These are phyloP conservation scores for Notamacropus eugenii DNA, from an alignment of 2,797 vertebrate genomes.

Conservation along the genomic window DNA sequence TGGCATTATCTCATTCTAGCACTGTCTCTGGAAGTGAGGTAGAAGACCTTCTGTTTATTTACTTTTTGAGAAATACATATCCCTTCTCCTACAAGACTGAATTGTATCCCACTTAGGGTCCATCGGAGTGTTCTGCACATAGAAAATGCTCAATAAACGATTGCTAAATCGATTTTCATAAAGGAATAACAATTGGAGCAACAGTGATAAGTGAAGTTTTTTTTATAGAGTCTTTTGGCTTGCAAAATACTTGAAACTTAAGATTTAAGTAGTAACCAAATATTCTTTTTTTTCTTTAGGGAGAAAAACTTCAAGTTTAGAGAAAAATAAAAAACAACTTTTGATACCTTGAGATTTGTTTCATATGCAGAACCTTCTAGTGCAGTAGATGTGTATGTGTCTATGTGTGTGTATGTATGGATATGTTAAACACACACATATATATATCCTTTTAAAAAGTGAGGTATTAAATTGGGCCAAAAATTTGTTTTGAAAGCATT, in stretches of 20 bases:
- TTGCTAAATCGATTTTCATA: not conserved
- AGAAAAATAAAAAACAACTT: not conserved
- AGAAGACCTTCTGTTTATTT: not conserved
- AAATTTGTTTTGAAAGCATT: not conserved
- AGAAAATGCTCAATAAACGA: not conserved
- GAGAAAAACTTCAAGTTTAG: not conserved
- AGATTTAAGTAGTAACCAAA: not conserved
- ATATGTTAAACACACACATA: not conserved
- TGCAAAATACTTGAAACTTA: slow-evolving; percentile 31
- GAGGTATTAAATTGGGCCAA: too few species aligned
- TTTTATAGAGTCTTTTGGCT: not conserved
- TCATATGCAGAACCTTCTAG: not conserved
- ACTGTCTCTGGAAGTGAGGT: too few species aligned
- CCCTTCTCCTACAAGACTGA: not conserved
- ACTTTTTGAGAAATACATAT: not conserved
- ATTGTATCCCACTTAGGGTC: not conserved
- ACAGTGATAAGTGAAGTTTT: not conserved
- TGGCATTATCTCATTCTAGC: too few species aligned
- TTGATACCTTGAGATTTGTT: slow-evolving; percentile 12
- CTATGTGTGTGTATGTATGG: slow-evolving; percentile 9
- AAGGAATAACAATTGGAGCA: not conserved
- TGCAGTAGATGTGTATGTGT: not conserved
- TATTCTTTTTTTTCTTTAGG: slow-evolving; percentile 9
- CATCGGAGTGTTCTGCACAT: not conserved
- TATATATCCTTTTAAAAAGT: not conserved